Base-by-base conservation (phyloP, 1,140 invertebrate species). In the Anastrepha ludens region DNA sequence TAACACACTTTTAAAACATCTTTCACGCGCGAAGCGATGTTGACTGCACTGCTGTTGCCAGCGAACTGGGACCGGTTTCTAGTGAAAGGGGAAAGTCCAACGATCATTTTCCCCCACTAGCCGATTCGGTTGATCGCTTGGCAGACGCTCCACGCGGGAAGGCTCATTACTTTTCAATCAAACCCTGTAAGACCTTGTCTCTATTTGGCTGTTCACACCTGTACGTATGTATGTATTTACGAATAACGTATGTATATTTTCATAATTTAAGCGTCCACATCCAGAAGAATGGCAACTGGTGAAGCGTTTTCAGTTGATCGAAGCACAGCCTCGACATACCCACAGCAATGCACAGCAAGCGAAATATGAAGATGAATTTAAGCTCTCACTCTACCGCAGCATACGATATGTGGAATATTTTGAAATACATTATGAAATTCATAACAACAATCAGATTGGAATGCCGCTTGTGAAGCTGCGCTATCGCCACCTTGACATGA, bases 281-380 rank as follows among this genome's bases (percentile, higher is more conserved):
- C 90, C 91, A 89, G 94, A 94, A 58, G 93, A 95, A 64, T 95
- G 95, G 95, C 94, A 95, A 88, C 90, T 97, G 20, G 94, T 95
- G 0, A 93, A 95, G 87, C 94, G 96, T 87, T 96, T 97, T 91
- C 96, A 97, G 90, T 89, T 96, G 3, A 93, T 96, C 55, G 95
- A 97, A 89, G 94, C 93, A 11, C 86, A 90, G 4, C 88, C 85
- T 0, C 70, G 88, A 9, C 88, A 90, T 20, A 89, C 78, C 87
- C 88, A 0, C 81, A 88, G 2, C 81, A 87, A 41, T 20, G 55
- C 17, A 8, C 87, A 86, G 89, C 11, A 7, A 85, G 89, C 92
- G 0, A 87, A 55, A 6, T 93, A 91, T 55, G 91, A 92, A 85
- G 91, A 93, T 78, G 87, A 70, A 0, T 90, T 93, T 50, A 93